Evolutionary conservation across 2,888 invertebrate species (phyloP).

Genomic region (Ophion costatus): DNA sequence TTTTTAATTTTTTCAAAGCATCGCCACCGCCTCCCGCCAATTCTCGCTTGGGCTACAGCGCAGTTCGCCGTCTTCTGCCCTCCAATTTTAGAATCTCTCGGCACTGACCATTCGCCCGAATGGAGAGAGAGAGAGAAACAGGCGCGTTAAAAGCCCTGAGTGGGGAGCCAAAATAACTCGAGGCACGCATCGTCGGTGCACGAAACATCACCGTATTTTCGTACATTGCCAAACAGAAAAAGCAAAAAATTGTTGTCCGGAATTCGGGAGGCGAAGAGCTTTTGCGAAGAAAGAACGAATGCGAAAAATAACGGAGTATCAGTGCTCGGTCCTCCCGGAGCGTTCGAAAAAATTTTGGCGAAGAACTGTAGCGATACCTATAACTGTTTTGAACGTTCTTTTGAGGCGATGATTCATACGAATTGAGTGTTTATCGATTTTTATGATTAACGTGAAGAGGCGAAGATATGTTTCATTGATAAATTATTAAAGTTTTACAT

Average conservation of each 20-base stretch:
- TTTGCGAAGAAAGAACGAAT: slow-evolving; percentile 6
- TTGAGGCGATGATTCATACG: no score
- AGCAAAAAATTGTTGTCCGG: not conserved
- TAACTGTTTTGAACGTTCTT: no score
- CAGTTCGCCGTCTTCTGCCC: slow-evolving; percentile 23
- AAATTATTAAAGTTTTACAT: not conserved
- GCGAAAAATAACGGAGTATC: not conserved
- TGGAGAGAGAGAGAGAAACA: slow-evolving; percentile 38
- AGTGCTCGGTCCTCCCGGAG: not conserved
- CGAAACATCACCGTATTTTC: slow-evolving; percentile 38
- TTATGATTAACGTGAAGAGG: no score
- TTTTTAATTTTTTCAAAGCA: slow-evolving; percentile 8
- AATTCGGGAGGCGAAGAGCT: slow-evolving; percentile 30
- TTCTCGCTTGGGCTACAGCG: slow-evolving; percentile 42
- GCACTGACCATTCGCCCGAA: slow-evolving; percentile 55
- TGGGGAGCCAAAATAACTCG: slow-evolving; percentile 45
- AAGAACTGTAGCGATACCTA: no score
- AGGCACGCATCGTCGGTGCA: slow-evolving; percentile 18
- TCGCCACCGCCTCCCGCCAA: not conserved
- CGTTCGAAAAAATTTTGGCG: no score
- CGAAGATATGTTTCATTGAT: not conserved
- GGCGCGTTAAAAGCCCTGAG: slow-evolving; percentile 35
- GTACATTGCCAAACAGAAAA: slow-evolving; percentile 18
- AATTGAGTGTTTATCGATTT: no score
- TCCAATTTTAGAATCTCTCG: slow-evolving; percentile 64